Evolutionary conservation across 2,113 vertebrate species (phyloP), one percentile per base, ranked within the genome.

Genomic region (Carollia perspicillata): DNA sequence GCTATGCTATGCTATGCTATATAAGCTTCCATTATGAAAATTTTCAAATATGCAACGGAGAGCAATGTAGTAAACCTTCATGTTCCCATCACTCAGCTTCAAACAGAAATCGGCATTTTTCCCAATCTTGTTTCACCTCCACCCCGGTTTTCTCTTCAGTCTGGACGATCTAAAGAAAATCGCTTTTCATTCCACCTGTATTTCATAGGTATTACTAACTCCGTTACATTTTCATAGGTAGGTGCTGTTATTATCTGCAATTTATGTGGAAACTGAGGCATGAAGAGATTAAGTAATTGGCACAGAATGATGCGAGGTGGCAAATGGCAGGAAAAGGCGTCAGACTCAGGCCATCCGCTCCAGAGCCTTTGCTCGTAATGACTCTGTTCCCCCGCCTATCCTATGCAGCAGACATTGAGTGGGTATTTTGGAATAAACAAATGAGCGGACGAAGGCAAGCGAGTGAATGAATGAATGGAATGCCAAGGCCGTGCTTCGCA

Each of bases 351-450:
- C 20, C 3, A 8, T 66, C 51, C 23, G 42, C 35, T 47, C 58
- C 44, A 4, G 49, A n/a, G 28, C 6, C 28, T 85, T n/a, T 23
- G 51, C 35, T 42, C 55, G 49, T 49, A 2, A 10, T 90, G 18
- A 20, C n/a, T 8, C n/a, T 8, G 7, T 60, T 9, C 23, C 1
- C 33, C 33, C 0, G 0, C 33, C 87, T 44, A 72, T 47, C 65
- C 8, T 2, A 5, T 1, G 26, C 20, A 80, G 65, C 37, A 81
- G 58, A 47, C 0, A 10, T 47, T 44, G 22, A n/a, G 23, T 37
- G 12, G 26, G 0, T 28, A 23, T 47, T 81, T 37, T 35, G 30
- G 40, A 90, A 71, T 47, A 30, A 81, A 81, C 2, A 8, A 77
- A 80, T 49, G 71, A 81, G 17, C 22, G n/a, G 40, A 60, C 40